phyloP scores from a whole-genome alignment of 2,797 vertebrate genomes.

The Gephyroberyx darwinii region DNA sequence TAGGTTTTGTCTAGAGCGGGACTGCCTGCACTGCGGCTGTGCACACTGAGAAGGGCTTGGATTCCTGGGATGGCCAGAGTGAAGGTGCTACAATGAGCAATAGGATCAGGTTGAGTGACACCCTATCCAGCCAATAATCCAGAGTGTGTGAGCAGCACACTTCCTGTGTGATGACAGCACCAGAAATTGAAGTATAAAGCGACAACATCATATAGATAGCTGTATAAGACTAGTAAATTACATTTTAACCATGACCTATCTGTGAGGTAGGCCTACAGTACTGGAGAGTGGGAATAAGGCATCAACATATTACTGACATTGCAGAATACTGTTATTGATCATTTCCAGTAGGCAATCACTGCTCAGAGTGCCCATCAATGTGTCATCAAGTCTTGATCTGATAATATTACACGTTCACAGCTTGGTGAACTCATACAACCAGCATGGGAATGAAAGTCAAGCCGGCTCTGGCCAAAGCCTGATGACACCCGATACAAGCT shows the following conservation, averaged over 20 bases:
- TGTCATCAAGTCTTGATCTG: slow-evolving; percentile 52
- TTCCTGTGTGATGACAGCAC: no score
- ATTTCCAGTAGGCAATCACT: slow-evolving; percentile 65
- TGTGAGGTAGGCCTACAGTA: neutral
- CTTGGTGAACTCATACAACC: slow-evolving; percentile 50
- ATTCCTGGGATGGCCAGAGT: slow-evolving; percentile 46
- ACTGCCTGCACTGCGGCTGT: slow-evolving; percentile 31
- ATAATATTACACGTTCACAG: slow-evolving; percentile 69
- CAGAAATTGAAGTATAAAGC: slow-evolving; percentile 15
- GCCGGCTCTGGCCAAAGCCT: slow-evolving; percentile 30
- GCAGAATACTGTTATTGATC: neutral
- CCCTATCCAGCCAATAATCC: slow-evolving; percentile 55
- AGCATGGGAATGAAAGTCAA: slow-evolving; percentile 63
- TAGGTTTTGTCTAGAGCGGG: slow-evolving; percentile 4
- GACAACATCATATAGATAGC: neutral
- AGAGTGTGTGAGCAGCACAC: slow-evolving; percentile 29
- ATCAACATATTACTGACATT: neutral
- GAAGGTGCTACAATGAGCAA: slow-evolving; percentile 62
- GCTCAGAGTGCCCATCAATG: slow-evolving; percentile 52
- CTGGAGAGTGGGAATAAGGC: neutral
- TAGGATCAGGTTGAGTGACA: slow-evolving; percentile 67
- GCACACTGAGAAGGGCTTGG: slow-evolving; percentile 45
- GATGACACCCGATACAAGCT: slow-evolving; percentile 67
- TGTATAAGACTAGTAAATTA: no score
- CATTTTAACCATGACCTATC: neutral